Evolutionary conservation across 2,113 vertebrate species (phyloP).

Genomic region (Amphiprion percula): DNA sequence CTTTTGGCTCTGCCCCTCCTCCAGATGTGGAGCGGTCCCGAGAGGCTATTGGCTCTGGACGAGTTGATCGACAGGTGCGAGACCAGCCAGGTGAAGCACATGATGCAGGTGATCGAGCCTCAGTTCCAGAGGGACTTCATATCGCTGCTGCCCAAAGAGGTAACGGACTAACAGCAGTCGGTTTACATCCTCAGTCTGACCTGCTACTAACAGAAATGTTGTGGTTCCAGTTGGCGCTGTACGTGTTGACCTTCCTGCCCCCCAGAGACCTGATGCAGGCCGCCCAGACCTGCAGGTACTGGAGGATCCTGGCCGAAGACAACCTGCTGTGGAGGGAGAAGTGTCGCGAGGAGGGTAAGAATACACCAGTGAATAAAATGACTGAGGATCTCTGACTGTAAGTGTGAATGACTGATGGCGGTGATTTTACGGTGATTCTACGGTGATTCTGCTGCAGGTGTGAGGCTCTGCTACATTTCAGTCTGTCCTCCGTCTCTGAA

Average conservation of each 20-base stretch:
- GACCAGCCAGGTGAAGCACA: constrained; percentile 96
- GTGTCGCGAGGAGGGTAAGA: constrained; percentile 95
- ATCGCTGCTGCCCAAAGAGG: constrained; percentile 98
- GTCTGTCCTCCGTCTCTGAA: too few species aligned
- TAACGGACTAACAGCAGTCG: constrained; percentile 57
- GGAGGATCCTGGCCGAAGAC: constrained; percentile 97
- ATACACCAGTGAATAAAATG: too few species aligned
- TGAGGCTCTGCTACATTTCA: too few species aligned
- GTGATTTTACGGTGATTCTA: too few species aligned
- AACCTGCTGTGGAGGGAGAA: constrained; percentile 99
- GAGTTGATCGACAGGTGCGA: constrained; percentile 97
- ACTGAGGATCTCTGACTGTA: too few species aligned
- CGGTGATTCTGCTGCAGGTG: too few species aligned
- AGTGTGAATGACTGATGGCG: too few species aligned
- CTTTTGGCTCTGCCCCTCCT: background rate
- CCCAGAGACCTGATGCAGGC: constrained; percentile 96
- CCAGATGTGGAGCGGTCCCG: constrained; percentile 87
- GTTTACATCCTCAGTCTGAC: too few species aligned
- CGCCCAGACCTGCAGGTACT: constrained; percentile 97
- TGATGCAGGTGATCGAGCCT: constrained; percentile 99
- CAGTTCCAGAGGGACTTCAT: constrained; percentile 99
- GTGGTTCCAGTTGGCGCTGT: constrained; percentile 89
- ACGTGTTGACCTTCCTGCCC: constrained; percentile 96
- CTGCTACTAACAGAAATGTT: too few species aligned
- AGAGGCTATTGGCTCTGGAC: constrained; percentile 95